Base-by-base conservation (phyloP, 2,113 vertebrate species). In the Lepidothrix coronata region DNA sequence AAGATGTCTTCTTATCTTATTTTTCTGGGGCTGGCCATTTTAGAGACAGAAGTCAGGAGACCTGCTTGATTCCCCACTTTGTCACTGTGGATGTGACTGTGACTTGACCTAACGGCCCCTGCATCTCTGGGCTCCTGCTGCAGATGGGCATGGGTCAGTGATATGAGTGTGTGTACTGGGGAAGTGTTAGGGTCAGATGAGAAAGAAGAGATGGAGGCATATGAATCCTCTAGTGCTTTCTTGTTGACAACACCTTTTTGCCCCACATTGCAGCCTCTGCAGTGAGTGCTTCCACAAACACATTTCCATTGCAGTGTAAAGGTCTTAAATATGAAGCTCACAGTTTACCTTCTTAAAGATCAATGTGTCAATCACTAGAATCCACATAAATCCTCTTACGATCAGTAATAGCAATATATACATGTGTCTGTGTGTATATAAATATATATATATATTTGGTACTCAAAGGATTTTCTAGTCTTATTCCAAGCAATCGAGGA, bases 261-360 rank as follows among this genome's bases (percentile, higher is more conserved):
- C 43, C 46, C 33, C 51, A 65, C 15, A 59, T 33, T 83, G 30
- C 37, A 65, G 31, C 68, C 93, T 15, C 49, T 92, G 35, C 39
- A 74, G 44, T 28, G 23, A 94, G 27, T n/a, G 44, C 52, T 86
- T 90, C 44, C 73, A 75, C 62, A 80, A 67, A 81, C 51, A 57
- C 3, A 3, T 77, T 91, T 93, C 39, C 12, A 43, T 33, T 66
- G 66, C 25, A n/a, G 57, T 46, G 35, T 75, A 77, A 77, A 90
- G 71, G 91, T 86, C 63, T 95, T 78, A 89, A 92, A 81, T 74
- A 44, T 6, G 46, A 94, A 91, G 61, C 8, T 94, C 73, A 94
- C 89, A 92, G 92, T 92, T 96, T 94, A 83, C 52, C 57, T 95
- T 62, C 70, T 94, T 54, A 82, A 92, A 74, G 31, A 81, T 87